A percentile compares a stretch with the other conserved stretches of the same genome.
phyloP scores from a whole-genome alignment of 92 coral and sea anemone species.

The Parazoanthus darwini region DNA sequence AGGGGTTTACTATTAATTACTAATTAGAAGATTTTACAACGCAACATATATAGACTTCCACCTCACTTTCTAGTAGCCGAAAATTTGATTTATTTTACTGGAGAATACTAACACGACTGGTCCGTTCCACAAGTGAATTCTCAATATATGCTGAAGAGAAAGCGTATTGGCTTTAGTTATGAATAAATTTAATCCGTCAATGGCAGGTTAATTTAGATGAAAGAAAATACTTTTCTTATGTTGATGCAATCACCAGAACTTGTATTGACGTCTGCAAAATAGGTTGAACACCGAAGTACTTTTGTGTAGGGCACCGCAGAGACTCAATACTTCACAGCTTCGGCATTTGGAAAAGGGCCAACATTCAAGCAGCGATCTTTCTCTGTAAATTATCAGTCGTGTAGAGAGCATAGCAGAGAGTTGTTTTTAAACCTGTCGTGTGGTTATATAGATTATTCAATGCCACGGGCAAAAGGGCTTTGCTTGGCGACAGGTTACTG shows the following conservation, averaged over 20 bases:
- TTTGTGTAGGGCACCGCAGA: conserved; percentile 6
- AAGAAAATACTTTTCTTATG: conserved; percentile 59
- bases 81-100: background rate
- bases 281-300: conserved; percentile 24
- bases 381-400: background rate
- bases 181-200: conserved; percentile 54
- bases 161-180: conserved; percentile 53
- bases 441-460: conserved; percentile 2
- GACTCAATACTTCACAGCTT: conserved; percentile 8
- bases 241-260: conserved; percentile 37
- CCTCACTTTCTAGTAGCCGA: too few species aligned
- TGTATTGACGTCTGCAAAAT: conserved; percentile 30
- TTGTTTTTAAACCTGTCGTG: conserved; percentile 36
- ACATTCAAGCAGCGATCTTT: conserved; percentile 16
- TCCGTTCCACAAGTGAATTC: background rate
- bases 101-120: conserved; percentile 30
- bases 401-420: conserved; percentile 1
- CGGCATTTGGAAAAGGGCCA: conserved; percentile 20
- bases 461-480: conserved; percentile 39
- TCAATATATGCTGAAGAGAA: conserved; percentile 43
- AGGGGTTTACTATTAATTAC: background rate
- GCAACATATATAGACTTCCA: too few species aligned
- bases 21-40: too few species aligned
- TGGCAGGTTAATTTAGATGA: conserved; percentile 61
- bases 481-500: conserved; percentile 52